Evolutionary conservation across 2,888 invertebrate genomes (phyloP).

Genomic region (Pristionchus maxplancki): DNA sequence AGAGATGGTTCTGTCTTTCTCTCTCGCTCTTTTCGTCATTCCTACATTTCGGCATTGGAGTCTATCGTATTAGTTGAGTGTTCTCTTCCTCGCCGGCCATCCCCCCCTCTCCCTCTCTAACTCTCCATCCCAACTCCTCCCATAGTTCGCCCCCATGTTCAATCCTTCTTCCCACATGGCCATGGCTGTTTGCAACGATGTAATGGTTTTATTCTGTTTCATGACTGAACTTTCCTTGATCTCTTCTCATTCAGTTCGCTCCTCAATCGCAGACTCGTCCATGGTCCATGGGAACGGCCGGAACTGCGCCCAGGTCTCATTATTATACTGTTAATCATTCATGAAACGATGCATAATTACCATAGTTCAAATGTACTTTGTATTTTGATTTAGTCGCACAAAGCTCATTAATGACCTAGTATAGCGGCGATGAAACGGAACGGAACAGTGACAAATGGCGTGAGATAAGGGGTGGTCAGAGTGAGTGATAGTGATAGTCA

Average conservation of each 20-base stretch:
- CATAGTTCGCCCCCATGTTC: not conserved
- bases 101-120: not conserved
- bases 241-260: slow-evolving; percentile 1
- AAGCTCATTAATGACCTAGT: not conserved
- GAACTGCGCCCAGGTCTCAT: not conserved
- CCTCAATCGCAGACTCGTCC: slow-evolving; percentile 27
- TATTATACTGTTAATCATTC: not conserved
- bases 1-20: slow-evolving; percentile 7
- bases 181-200: slow-evolving; percentile 48
- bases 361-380: not conserved
- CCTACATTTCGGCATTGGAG: not conserved
- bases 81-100: slow-evolving; percentile 6
- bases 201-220: not conserved
- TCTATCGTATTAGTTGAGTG: slow-evolving; percentile 37
- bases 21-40: not conserved
- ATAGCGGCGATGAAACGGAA: not conserved
- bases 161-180: slow-evolving; percentile 38
- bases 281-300: slow-evolving; percentile 50
- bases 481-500: not conserved
- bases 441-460: slow-evolving; percentile 14
- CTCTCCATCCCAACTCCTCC: not conserved
- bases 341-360: not conserved
- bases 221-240: not conserved
- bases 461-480: slow-evolving; percentile 22
- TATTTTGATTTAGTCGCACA: not conserved